phyloP scores from a whole-genome alignment of 2,888 invertebrate genomes.

The Caprella mutica region DNA sequence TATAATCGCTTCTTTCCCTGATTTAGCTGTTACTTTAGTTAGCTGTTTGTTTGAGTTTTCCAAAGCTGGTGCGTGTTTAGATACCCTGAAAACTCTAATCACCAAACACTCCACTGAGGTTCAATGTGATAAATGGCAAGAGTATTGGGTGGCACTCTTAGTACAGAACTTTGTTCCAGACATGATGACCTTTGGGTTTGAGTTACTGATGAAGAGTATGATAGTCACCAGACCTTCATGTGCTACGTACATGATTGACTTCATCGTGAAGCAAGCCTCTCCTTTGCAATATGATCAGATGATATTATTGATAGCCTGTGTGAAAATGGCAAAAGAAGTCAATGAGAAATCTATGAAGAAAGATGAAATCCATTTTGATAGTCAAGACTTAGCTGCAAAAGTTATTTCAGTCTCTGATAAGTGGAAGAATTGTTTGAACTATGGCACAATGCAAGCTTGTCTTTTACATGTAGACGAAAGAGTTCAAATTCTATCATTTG shows the following conservation, averaged over 20 bases:
- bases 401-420: neutral
- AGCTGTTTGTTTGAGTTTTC: constrained; percentile 17
- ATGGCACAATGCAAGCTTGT: constrained; percentile 12
- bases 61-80: constrained; percentile 19
- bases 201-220: constrained; percentile 23
- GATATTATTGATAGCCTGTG: constrained; percentile 10
- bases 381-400: neutral
- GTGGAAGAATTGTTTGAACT: constrained; percentile 23
- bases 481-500: constrained; percentile 22
- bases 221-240: neutral
- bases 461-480: constrained; percentile 23
- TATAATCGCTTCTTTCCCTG: constrained; percentile 13
- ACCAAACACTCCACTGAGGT: constrained; percentile 20
- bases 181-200: constrained; percentile 30
- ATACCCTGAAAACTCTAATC: constrained; percentile 23
- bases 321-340: constrained; percentile 24
- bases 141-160: constrained; percentile 20
- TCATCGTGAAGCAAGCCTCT: neutral
- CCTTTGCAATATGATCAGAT: neutral
- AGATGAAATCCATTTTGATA: neutral
- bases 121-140: constrained; percentile 15
- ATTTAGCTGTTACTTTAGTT: constrained; percentile 15
- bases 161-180: constrained; percentile 23
- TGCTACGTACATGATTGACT: neutral
- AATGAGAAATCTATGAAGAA: constrained; percentile 4